Evolutionary conservation across 2,888 invertebrate genomes (phyloP).

Genomic region (Ophion ventricosus): DNA sequence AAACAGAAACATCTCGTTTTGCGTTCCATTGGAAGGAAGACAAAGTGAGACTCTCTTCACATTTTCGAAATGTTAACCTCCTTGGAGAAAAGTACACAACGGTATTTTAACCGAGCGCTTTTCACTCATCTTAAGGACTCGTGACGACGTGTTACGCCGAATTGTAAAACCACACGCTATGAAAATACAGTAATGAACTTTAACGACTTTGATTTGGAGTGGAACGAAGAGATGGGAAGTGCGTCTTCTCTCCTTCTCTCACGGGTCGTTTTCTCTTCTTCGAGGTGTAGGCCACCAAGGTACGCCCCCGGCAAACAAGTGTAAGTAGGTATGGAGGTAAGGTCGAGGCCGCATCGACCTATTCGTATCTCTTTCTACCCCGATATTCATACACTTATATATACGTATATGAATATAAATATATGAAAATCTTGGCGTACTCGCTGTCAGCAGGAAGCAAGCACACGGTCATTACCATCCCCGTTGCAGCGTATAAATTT

Average conservation of each 20-base stretch:
- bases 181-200: not conserved
- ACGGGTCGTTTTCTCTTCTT: conserved; percentile 48
- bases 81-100: no score
- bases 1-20: no score
- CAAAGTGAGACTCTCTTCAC: no score
- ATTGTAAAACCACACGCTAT: not conserved
- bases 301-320: conserved; percentile 64
- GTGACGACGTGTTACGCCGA: not conserved
- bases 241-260: conserved; percentile 27
- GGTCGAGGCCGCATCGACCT: conserved; percentile 74
- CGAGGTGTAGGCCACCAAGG: conserved; percentile 64
- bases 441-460: conserved; percentile 60
- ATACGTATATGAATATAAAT: conserved; percentile 20
- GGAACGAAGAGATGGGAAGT: conserved; percentile 12
- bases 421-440: conserved; percentile 36
- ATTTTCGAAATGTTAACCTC: no score
- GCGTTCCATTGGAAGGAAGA: no score
- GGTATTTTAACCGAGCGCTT: no score
- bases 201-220: not conserved
- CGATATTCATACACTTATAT: conserved; percentile 21
- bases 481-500: conserved; percentile 64
- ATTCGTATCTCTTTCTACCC: conserved; percentile 40
- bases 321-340: conserved; percentile 81
- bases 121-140: not conserved
- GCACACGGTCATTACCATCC: conserved; percentile 65